Base-by-base conservation (phyloP, 1,140 invertebrate species). In the Proctacanthus coquilletti region DNA sequence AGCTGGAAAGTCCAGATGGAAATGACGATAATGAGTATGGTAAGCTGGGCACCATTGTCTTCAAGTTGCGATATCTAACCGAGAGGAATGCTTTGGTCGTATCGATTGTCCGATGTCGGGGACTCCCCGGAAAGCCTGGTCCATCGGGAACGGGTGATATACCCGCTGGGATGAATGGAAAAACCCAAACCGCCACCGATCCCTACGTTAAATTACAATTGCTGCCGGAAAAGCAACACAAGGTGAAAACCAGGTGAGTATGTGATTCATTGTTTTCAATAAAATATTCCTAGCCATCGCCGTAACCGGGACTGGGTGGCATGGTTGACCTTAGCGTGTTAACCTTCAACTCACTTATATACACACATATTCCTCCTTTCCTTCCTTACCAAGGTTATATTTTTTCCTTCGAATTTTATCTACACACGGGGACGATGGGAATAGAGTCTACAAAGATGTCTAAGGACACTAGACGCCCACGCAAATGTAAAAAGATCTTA, bases 171-270 rank as follows among this genome's bases (percentile, higher is more conserved):
- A 51, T 53, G 45, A 60, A 60, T 47, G 57, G 57, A 42, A 57
- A 56, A 55, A 64, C 50, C 34, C 62, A 60, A 46, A 43, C 51
- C 2, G 74, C 66, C 35, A 77, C 77, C 31, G 91, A 96, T 69
- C 91, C 91, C 2, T 95, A 95, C 56, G 88, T 95, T 1, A 95
- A 95, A 58, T 70, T 95, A 4, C 89, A 94, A 55, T 65, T 95
- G 13, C 63, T 95, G 31, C 91, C 91, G 0, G 91, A 94, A 41
- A 94, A 94, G 60, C 85, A 93, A 51, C 88, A 94, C 49, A 86
- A 91, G 54, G 86, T 89, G 5, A 96, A 96, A 63, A 95, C 91
- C 27, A 72, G 64, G 64, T 67, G 36, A 44, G 20, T 18, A n/a
- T n/a, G n/a, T n/a, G n/a, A n/a, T n/a, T n/a, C n/a, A n/a, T n/a